Evolutionary conservation across 2,113 vertebrate genomes (phyloP).

Genomic region (Pelodiscus sinensis): DNA sequence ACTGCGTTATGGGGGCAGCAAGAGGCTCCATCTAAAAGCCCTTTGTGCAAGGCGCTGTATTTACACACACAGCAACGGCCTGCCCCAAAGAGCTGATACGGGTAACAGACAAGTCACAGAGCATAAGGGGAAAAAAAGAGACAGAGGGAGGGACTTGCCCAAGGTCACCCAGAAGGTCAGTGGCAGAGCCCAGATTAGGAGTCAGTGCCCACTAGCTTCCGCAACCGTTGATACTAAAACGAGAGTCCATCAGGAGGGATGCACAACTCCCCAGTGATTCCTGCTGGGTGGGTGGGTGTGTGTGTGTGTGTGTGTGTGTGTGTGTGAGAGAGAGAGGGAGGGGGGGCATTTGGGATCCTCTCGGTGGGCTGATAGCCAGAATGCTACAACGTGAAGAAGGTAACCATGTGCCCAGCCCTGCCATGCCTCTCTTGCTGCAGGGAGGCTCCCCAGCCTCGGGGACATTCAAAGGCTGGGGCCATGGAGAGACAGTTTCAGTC

Average conservation of each 20-base stretch:
- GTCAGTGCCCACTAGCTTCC: neutral
- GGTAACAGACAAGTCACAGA: neutral
- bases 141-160: neutral
- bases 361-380: neutral
- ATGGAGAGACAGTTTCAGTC: neutral
- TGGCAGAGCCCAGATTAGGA: neutral
- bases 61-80: neutral
- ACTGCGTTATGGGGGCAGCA: neutral
- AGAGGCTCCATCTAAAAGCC: neutral
- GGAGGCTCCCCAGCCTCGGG: neutral
- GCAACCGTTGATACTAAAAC: neutral
- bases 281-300: neutral
- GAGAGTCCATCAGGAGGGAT: neutral
- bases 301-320: too few species aligned
- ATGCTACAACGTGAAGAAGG: neutral
- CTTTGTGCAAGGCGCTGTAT: neutral
- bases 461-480: neutral
- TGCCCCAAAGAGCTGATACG: neutral
- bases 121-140: neutral
- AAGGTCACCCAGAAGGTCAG: neutral
- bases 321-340: too few species aligned
- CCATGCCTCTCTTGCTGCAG: neutral
- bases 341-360: neutral
- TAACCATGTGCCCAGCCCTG: neutral
- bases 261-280: neutral